Conservation (phyloP, 1,140 invertebrate species). For the Sarcophaga bullata region DNA sequence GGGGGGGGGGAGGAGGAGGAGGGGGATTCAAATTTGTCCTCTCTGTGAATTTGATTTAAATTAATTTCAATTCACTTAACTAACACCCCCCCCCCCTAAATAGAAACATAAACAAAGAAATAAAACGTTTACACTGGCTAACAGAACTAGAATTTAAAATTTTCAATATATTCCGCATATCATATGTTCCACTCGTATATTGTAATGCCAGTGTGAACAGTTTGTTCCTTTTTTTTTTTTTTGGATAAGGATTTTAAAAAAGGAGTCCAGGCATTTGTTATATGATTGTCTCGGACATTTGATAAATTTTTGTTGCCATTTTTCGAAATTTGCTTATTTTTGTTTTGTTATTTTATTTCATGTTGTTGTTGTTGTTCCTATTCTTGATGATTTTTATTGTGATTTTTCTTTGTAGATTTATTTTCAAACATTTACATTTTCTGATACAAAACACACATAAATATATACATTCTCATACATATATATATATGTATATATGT, state of each 20-base stretch:
- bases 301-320: slow-evolving; percentile 38
- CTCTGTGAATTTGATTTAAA: slow-evolving; percentile 37
- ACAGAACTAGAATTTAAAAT: not conserved
- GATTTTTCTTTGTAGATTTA: not conserved
- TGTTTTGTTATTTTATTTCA: slow-evolving; percentile 3
- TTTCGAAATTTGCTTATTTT: not conserved
- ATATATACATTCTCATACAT: not conserved
- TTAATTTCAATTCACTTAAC: slow-evolving; percentile 40
- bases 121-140: not conserved
- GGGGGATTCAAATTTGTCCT: not conserved
- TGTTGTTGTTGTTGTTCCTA: not conserved
- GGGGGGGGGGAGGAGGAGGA: not conserved
- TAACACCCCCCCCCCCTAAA: too few relatives aligned
- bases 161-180: not conserved
- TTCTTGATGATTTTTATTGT: too few relatives aligned
- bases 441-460: not conserved
- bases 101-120: not conserved
- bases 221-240: not conserved
- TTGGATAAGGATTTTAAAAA: not conserved
- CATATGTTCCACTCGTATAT: not conserved
- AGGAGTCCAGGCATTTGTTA: not conserved
- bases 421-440: slow-evolving; percentile 7
- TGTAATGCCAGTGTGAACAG: not conserved
- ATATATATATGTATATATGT: not conserved
- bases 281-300: slow-evolving; percentile 24